Conservation (phyloP, 64 coral and sea anemone species). For the Cladopsammia gracilis region DNA sequence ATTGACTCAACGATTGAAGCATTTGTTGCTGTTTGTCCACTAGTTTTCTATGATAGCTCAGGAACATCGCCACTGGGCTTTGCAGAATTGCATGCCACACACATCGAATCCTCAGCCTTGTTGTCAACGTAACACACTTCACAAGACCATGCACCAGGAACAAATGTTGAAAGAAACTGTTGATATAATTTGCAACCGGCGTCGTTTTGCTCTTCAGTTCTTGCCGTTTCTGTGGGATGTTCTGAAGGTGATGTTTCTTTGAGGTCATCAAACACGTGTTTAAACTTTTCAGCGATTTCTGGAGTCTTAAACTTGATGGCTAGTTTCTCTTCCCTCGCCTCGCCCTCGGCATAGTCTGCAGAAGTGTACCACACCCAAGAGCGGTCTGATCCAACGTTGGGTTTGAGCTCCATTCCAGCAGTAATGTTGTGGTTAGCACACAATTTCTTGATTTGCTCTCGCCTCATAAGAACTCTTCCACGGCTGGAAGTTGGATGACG, state of each 20-base stretch:
- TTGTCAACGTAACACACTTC: slow-evolving; percentile 64
- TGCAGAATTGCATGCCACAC: slow-evolving; percentile 17
- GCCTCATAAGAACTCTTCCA: slow-evolving; percentile 92
- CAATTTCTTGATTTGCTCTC: slow-evolving; percentile 91
- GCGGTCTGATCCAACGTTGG: slow-evolving; percentile 86
- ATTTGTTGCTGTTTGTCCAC: neutral
- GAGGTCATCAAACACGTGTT: slow-evolving; percentile 93
- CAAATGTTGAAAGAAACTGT: slow-evolving; percentile 12
- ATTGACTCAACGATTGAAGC: neutral
- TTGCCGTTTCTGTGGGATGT: neutral
- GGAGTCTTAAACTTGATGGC: slow-evolving; percentile 80
- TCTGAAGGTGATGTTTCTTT: neutral
- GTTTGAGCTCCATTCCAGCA: slow-evolving; percentile 86
- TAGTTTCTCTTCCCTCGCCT: slow-evolving; percentile 65
- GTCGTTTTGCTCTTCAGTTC: slow-evolving; percentile 4
- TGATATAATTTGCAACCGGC: neutral
- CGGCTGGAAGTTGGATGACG: slow-evolving; percentile 66
- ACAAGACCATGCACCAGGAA: slow-evolving; percentile 42
- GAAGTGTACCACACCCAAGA: slow-evolving; percentile 93
- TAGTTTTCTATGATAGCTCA: neutral
- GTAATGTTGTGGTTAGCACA: slow-evolving; percentile 95
- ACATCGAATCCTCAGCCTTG: neutral
- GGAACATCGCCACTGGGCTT: neutral
- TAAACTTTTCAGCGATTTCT: slow-evolving; percentile 79
- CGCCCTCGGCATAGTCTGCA: slow-evolving; percentile 88